Conservation (phyloP, 2,113 vertebrate genomes). For the Poeciliopsis occidentalis region DNA sequence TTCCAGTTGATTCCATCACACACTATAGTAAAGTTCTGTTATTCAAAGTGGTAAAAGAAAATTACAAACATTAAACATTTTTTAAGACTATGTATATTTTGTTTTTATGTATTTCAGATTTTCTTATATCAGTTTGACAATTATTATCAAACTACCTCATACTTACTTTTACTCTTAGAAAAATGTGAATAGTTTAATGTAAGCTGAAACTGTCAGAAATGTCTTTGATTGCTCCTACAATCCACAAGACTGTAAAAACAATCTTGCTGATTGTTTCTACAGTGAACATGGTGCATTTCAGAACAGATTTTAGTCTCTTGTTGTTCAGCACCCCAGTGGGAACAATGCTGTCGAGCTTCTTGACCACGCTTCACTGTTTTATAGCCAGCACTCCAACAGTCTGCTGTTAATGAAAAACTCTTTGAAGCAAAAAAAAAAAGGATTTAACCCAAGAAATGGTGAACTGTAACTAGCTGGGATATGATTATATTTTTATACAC, state of each 20-base stretch:
- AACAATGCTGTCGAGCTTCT: slow-evolving; percentile 17
- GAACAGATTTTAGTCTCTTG: slow-evolving; percentile 17
- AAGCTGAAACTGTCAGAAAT: too few species aligned
- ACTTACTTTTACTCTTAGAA: too few species aligned
- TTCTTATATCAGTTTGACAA: too few species aligned
- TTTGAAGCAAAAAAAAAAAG: slow-evolving; percentile 6
- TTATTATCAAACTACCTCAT: too few species aligned
- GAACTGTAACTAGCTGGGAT: neutral
- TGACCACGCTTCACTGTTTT: slow-evolving; percentile 11
- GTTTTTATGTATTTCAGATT: too few species aligned
- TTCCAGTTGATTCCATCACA: too few species aligned
- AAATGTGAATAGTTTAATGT: neutral
- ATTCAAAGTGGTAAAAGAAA: too few species aligned
- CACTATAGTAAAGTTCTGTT: too few species aligned
- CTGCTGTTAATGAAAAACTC: slow-evolving; percentile 15
- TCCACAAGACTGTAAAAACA: too few species aligned
- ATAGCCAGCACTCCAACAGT: slow-evolving; percentile 12
- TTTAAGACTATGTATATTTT: too few species aligned
- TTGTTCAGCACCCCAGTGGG: slow-evolving; percentile 15
- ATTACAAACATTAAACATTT: too few species aligned
- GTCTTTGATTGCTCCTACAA: too few species aligned
- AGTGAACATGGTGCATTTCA: slow-evolving; percentile 2
- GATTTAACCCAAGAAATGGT: slow-evolving; percentile 2
- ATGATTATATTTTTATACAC: neutral
- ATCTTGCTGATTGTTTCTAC: neutral